Percentiles rank a stretch among this genome's conserved stretches.
Conservation (phyloP, 2,113 vertebrate species). For the Axis porcinus region DNA sequence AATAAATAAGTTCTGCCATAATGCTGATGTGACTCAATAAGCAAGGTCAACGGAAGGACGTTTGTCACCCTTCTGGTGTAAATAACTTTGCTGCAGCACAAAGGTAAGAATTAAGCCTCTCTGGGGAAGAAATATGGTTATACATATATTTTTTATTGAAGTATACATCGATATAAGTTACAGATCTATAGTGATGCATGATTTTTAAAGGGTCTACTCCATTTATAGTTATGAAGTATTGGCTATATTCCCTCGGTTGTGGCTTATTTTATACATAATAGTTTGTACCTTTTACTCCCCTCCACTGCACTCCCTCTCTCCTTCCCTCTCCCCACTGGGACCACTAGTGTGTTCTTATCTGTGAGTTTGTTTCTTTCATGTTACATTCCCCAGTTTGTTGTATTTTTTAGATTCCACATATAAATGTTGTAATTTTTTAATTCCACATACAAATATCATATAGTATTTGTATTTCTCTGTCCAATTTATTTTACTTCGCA, state of each 20-base stretch:
- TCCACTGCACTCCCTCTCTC: background rate
- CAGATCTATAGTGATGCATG: background rate
- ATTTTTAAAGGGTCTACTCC: background rate
- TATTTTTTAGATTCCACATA: background rate
- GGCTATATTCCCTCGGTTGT: background rate
- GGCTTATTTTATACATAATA: background rate
- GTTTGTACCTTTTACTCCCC: background rate
- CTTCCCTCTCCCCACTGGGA: background rate
- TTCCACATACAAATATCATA: background rate
- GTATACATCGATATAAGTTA: background rate
- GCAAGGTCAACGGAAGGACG: background rate
- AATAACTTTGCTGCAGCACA: background rate
- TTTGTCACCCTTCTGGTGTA: background rate
- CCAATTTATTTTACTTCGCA: background rate
- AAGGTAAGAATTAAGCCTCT: background rate
- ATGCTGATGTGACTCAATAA: background rate
- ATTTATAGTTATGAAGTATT: background rate
- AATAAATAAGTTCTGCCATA: background rate
- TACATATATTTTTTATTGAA: background rate
- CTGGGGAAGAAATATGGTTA: background rate
- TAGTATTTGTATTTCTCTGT: background rate
- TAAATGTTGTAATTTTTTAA: background rate
- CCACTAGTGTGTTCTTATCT: background rate
- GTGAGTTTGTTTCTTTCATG: background rate
- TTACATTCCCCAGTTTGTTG: background rate